These are phyloP conservation scores for Anhinga anhinga DNA, from an alignment of 2,113 vertebrate genomes.

Conservation along the genomic window DNA sequence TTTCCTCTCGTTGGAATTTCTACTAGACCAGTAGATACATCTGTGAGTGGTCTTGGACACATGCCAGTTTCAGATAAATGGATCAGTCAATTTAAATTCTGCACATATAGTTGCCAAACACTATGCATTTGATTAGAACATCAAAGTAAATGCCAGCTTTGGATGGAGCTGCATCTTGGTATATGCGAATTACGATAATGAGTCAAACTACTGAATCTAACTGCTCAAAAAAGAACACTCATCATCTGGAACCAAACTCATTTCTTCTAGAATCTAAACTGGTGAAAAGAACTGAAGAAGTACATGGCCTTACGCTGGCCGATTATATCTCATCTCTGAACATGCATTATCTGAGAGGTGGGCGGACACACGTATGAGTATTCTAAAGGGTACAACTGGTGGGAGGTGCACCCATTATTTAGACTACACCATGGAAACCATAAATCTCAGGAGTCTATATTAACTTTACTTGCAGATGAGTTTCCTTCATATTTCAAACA, in stretches of 20 bases:
- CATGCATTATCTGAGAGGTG: background rate
- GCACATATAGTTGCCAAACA: conserved; percentile 47
- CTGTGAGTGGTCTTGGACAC: conserved; percentile 29
- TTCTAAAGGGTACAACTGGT: background rate
- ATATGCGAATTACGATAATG: conserved; percentile 22
- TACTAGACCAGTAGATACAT: conserved; percentile 12
- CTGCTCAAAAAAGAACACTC: conserved; percentile 36
- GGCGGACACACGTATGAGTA: background rate
- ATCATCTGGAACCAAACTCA: conserved; percentile 12
- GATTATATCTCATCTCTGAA: background rate
- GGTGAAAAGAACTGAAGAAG: background rate
- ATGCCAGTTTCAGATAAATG: conserved; percentile 43
- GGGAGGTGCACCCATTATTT: background rate
- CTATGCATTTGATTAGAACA: conserved; percentile 50
- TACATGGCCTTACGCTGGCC: background rate
- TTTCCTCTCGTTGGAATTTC: background rate
- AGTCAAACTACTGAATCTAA: conserved; percentile 35
- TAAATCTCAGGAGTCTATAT: background rate
- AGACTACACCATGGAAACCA: background rate
- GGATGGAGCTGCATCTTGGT: conserved; percentile 25
- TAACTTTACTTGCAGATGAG: background rate
- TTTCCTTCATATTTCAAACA: background rate
- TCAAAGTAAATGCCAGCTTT: conserved; percentile 50
- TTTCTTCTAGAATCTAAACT: background rate
- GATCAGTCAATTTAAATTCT: conserved; percentile 51